Conservation (phyloP, 2,797 vertebrate genomes). For the Manis javanica region DNA sequence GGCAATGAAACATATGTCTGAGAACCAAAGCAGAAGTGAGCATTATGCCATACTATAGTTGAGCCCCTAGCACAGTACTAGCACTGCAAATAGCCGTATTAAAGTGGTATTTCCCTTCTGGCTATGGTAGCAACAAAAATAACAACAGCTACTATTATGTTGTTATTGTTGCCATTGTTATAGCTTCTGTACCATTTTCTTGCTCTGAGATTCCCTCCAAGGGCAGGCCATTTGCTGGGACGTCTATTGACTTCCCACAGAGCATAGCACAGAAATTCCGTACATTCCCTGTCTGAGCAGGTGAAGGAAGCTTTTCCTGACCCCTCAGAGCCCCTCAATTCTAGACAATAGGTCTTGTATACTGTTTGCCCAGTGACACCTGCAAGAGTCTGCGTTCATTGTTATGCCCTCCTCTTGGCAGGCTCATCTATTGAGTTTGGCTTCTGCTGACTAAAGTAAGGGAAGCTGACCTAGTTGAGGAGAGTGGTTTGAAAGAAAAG, state of each 20-base stretch:
- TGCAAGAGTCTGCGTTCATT: constrained; percentile 29
- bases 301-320: constrained; percentile 50
- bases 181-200: background rate
- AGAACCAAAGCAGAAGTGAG: background rate
- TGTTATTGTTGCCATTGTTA: background rate
- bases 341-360: constrained; percentile 77
- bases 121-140: background rate
- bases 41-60: rapidly evolving
- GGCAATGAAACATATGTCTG: background rate
- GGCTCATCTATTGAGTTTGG: constrained; percentile 75
- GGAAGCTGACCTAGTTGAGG: constrained; percentile 76
- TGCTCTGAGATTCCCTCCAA: background rate
- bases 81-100: background rate
- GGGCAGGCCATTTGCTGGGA: background rate
- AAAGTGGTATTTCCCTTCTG: background rate
- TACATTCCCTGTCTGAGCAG: background rate
- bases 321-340: constrained; percentile 44
- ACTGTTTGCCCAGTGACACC: constrained; percentile 53
- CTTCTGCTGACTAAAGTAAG: constrained; percentile 76
- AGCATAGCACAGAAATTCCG: background rate
- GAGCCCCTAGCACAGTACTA: background rate
- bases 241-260: background rate
- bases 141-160: background rate
- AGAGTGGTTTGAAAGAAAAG: constrained; percentile 73
- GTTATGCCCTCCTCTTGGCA: constrained; percentile 67